A percentile compares a stretch with the other conserved stretches of the same genome.
Conservation (phyloP, 2,888 invertebrate genomes). For the Drosophila fungiperda region DNA sequence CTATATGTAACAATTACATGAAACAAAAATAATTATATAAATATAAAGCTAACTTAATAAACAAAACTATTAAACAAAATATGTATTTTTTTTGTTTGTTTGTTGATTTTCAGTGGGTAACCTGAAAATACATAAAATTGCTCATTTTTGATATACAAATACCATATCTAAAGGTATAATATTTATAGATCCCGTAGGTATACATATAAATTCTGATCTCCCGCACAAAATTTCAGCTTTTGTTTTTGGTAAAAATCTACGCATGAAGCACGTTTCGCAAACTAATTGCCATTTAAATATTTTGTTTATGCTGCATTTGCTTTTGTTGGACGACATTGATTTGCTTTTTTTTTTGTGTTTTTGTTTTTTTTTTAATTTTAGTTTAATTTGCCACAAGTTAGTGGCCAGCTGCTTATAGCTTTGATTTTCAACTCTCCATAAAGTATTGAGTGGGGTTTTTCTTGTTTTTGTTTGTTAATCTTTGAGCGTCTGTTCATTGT, state of each 20-base stretch:
- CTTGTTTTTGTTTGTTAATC: slow-evolving; percentile 26
- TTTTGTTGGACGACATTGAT: slow-evolving; percentile 83
- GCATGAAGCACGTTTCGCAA: slow-evolving; percentile 76
- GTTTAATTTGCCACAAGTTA: slow-evolving; percentile 63
- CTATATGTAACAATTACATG: slow-evolving; percentile 54
- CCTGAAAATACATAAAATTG: slow-evolving; percentile 72
- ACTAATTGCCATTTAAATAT: slow-evolving; percentile 73
- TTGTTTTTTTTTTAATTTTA: slow-evolving; percentile 15
- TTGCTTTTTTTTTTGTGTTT: slow-evolving; percentile 53
- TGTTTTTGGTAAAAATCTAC: slow-evolving; percentile 76
- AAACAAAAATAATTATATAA: slow-evolving; percentile 57
- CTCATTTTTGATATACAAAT: slow-evolving; percentile 77
- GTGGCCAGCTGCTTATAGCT: slow-evolving; percentile 56
- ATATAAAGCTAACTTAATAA: slow-evolving; percentile 63
- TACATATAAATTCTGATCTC: slow-evolving; percentile 75
- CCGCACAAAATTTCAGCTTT: slow-evolving; percentile 77
- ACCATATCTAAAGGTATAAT: slow-evolving; percentile 71
- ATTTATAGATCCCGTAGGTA: slow-evolving; percentile 62
- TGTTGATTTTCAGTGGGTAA: slow-evolving; percentile 41
- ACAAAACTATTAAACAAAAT: slow-evolving; percentile 29
- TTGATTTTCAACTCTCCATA: slow-evolving; percentile 75
- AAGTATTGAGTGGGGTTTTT: slow-evolving; percentile 24
- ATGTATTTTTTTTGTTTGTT: slow-evolving; percentile 20
- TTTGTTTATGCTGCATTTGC: slow-evolving; percentile 49
- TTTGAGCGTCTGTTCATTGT: slow-evolving; percentile 66